Evolutionary conservation across 2,888 invertebrate species (phyloP).

Genomic region (Monoplex corrugatus): DNA sequence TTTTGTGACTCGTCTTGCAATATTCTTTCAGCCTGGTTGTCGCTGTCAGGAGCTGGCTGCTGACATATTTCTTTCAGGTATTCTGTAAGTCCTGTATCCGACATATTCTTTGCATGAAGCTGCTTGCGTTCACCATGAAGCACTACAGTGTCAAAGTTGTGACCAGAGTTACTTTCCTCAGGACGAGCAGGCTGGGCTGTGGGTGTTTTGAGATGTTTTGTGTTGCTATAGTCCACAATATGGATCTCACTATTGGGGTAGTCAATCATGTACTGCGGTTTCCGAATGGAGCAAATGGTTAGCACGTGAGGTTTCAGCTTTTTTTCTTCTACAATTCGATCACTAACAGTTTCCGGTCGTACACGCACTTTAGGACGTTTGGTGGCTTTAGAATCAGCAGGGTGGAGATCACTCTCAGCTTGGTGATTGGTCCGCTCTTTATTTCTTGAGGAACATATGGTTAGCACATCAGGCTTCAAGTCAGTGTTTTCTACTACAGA

Average conservation of each 20-base stretch:
- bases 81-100: background rate
- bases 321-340: no score
- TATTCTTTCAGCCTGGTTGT: background rate
- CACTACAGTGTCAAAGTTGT: slow-evolving; percentile 43
- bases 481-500: no score
- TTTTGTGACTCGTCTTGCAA: background rate
- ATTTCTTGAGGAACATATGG: no score
- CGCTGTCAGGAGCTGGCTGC: background rate
- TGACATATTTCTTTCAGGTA: background rate
- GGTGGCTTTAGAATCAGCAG: background rate
- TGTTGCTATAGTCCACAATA: slow-evolving; percentile 59
- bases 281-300: slow-evolving; percentile 53
- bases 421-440: no score
- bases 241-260: slow-evolving; percentile 60
- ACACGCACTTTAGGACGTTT: no score
- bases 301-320: slow-evolving; percentile 54
- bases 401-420: no score
- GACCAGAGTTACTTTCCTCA: background rate
- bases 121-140: slow-evolving; percentile 47
- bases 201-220: slow-evolving; percentile 55
- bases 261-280: slow-evolving; percentile 35
- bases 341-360: no score
- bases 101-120: slow-evolving; percentile 40
- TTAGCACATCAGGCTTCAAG: no score
- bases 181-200: background rate